These are phyloP conservation scores for Sabatieria punctata DNA, from an alignment of 2,888 invertebrate genomes.

Conservation along the genomic window DNA sequence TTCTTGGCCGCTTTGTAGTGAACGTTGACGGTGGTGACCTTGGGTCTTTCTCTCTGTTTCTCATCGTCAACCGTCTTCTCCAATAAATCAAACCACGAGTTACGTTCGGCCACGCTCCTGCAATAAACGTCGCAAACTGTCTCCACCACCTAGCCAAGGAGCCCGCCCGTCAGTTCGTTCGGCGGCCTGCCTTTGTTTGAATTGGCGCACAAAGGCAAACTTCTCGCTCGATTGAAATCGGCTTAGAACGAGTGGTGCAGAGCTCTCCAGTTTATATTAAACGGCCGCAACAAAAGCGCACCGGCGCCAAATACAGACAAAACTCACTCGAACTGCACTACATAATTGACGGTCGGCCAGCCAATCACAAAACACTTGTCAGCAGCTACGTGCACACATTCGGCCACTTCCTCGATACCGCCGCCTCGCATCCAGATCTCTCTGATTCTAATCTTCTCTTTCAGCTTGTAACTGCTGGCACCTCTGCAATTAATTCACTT, in stretches of 20 bases:
- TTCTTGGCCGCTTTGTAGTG: slow-evolving; percentile 1
- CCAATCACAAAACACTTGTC: slow-evolving; percentile 63
- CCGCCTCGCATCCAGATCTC: slow-evolving; percentile 57
- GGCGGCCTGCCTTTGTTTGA: too few species aligned
- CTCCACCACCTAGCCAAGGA: neutral
- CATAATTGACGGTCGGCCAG: slow-evolving; percentile 58
- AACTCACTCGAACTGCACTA: slow-evolving; percentile 45
- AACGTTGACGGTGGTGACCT: slow-evolving; percentile 3
- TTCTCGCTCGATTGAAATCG: too few species aligned
- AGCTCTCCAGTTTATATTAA: too few species aligned
- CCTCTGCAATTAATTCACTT: slow-evolving; percentile 21
- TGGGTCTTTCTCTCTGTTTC: slow-evolving; percentile 7
- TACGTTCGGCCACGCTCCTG: neutral
- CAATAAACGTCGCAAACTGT: neutral
- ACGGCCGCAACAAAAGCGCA: slow-evolving; percentile 1
- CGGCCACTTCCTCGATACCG: slow-evolving; percentile 49
- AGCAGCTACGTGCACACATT: slow-evolving; percentile 42
- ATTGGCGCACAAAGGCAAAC: too few species aligned
- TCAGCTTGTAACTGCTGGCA: slow-evolving; percentile 59
- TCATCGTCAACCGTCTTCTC: slow-evolving; percentile 1
- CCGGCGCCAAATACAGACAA: slow-evolving; percentile 1
- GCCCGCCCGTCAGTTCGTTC: neutral
- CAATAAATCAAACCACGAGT: slow-evolving; percentile 4
- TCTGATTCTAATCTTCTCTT: slow-evolving; percentile 62
- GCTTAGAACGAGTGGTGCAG: too few species aligned